Evolutionary conservation across 2,113 vertebrate species (phyloP).

Genomic region (Saguinus imperator): DNA sequence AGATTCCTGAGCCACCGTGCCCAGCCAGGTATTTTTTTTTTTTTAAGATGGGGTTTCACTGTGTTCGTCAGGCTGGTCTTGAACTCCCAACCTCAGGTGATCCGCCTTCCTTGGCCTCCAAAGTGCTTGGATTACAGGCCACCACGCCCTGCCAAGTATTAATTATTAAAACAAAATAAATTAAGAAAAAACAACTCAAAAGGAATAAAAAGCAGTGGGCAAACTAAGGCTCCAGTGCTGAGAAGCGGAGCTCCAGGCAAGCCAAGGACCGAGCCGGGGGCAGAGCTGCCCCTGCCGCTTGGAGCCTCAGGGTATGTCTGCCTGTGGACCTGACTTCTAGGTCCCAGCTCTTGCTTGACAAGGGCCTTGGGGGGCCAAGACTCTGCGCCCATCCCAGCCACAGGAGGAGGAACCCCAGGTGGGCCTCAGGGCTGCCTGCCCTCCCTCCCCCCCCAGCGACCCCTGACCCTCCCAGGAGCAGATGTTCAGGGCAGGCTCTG

Average conservation of each 20-base stretch:
- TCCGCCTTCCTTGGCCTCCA: too few species aligned
- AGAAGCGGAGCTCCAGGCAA: background rate
- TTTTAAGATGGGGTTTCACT: too few species aligned
- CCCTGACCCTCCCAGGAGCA: conserved; percentile 17
- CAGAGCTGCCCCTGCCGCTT: background rate
- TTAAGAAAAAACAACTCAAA: background rate
- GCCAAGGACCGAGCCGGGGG: background rate
- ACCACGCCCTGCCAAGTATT: background rate
- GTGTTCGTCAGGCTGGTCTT: too few species aligned
- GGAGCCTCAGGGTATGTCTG: too few species aligned
- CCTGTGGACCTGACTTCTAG: background rate
- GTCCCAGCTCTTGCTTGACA: too few species aligned
- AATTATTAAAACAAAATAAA: background rate
- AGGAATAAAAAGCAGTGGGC: background rate
- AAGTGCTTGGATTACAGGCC: too few species aligned
- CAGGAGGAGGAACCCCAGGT: background rate
- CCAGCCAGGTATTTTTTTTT: too few species aligned
- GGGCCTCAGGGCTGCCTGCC: background rate
- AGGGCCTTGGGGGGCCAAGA: background rate
- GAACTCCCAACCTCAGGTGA: too few species aligned
- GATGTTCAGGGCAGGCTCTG: conserved; percentile 32
- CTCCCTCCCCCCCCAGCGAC: background rate
- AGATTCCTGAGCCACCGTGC: too few species aligned
- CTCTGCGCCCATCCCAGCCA: background rate
- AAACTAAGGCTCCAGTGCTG: background rate